These are phyloP conservation scores for Silurus asotus DNA, from an alignment of 2,113 vertebrate genomes.

Conservation along the genomic window DNA sequence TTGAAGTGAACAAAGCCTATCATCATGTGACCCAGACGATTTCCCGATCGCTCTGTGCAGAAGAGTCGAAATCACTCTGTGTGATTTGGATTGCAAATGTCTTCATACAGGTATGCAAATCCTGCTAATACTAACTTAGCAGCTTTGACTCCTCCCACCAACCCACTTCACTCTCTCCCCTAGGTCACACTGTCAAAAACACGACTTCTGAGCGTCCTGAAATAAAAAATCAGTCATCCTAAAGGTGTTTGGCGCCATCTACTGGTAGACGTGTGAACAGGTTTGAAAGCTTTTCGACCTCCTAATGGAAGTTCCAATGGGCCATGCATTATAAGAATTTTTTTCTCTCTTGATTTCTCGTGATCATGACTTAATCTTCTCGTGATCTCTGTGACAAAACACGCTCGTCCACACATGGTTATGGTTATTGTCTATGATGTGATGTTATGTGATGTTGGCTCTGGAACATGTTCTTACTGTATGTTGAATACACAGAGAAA, in stretches of 20 bases:
- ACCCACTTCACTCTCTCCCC: neutral
- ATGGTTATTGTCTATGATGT: too few relatives aligned
- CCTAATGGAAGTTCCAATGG: too few relatives aligned
- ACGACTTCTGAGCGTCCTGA: neutral
- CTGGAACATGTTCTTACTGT: too few relatives aligned
- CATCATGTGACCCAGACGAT: conserved; percentile 37
- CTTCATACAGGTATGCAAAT: conserved; percentile 55
- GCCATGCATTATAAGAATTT: too few relatives aligned
- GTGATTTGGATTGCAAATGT: conserved; percentile 55
- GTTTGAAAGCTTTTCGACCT: neutral
- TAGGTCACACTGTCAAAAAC: neutral
- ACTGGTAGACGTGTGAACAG: neutral
- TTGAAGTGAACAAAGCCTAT: conserved; percentile 39
- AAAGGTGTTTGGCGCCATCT: conserved; percentile 33
- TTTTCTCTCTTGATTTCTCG: too few relatives aligned
- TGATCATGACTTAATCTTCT: too few relatives aligned
- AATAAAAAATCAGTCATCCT: neutral
- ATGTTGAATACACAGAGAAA: too few relatives aligned
- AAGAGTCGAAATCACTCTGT: conserved; percentile 38
- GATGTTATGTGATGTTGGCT: too few relatives aligned
- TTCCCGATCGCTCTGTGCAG: conserved; percentile 33
- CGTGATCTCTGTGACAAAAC: too few relatives aligned
- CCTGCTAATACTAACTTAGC: conserved; percentile 16
- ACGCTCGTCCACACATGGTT: too few relatives aligned
- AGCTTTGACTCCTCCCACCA: neutral